Evolutionary conservation across 2,797 vertebrate genomes (phyloP).

Genomic region (Okamejei kenojei): DNA sequence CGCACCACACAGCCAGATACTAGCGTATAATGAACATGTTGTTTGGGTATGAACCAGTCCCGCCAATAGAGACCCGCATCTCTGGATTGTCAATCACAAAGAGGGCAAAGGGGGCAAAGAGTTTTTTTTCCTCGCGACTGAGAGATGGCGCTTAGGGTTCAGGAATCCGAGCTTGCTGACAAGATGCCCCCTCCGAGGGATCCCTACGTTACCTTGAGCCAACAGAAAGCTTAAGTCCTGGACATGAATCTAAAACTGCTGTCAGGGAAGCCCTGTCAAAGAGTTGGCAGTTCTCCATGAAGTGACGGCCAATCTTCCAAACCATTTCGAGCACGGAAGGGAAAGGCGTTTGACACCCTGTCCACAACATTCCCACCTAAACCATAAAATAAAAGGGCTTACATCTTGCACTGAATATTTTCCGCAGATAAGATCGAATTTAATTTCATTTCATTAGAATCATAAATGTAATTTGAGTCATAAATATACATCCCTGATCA

Average conservation of each 20-base stretch:
- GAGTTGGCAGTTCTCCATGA: slow-evolving; percentile 29
- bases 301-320: slow-evolving; percentile 8
- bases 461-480: not conserved
- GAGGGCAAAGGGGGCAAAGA: slow-evolving; percentile 29
- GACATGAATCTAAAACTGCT: slow-evolving; percentile 38
- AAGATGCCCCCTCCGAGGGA: slow-evolving; percentile 31
- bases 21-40: slow-evolving; percentile 37
- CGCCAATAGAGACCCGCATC: slow-evolving; percentile 34
- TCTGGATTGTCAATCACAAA: slow-evolving; percentile 28
- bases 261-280: slow-evolving; percentile 38
- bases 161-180: slow-evolving; percentile 35
- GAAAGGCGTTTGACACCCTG: not conserved
- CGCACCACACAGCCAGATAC: slow-evolving; percentile 35
- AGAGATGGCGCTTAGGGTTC: slow-evolving; percentile 37
- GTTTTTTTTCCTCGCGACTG: slow-evolving; percentile 16
- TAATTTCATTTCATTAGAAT: not conserved
- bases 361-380: not conserved
- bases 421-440: not conserved
- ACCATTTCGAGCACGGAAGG: not conserved
- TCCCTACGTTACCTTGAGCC: slow-evolving; percentile 35
- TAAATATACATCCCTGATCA: not conserved
- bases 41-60: slow-evolving; percentile 34
- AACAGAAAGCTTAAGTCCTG: slow-evolving; percentile 38
- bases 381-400: not conserved
- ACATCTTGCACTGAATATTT: not conserved